phyloP scores from a whole-genome alignment of 2,888 invertebrate species.

The Trachelus iudaicus region DNA sequence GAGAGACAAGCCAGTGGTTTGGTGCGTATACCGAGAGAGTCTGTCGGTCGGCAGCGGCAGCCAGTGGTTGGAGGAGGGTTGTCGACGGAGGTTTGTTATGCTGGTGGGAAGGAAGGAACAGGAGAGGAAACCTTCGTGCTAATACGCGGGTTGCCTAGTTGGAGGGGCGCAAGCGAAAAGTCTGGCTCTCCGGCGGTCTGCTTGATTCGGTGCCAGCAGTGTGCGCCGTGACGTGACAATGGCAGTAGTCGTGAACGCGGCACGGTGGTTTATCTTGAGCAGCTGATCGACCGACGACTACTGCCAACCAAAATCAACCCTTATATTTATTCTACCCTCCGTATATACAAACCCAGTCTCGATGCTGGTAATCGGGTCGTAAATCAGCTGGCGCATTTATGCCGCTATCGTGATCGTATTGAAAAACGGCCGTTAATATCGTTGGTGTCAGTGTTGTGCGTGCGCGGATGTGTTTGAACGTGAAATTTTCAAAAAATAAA shows the following conservation, averaged over 20 bases:
- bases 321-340: no score
- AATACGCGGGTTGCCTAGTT: slow-evolving; percentile 7
- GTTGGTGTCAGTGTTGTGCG: slow-evolving; percentile 26
- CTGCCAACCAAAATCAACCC: slow-evolving; percentile 20
- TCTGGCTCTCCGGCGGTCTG: slow-evolving; percentile 43
- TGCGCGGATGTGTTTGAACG: slow-evolving; percentile 34
- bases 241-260: slow-evolving; percentile 48
- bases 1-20: slow-evolving; percentile 12
- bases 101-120: no score
- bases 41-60: no score
- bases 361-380: no score
- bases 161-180: slow-evolving; percentile 30
- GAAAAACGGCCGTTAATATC: no score
- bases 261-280: slow-evolving; percentile 47
- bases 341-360: no score
- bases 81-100: no score
- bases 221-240: slow-evolving; percentile 52
- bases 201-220: slow-evolving; percentile 44
- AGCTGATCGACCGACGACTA: slow-evolving; percentile 51
- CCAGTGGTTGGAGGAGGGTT: no score
- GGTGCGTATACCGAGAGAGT: slow-evolving; percentile 11
- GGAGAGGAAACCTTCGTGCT: no score
- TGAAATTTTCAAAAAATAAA: slow-evolving; percentile 39
- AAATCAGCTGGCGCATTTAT: no score
- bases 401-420: no score